These are phyloP conservation scores for Trichogramma pretiosum DNA, from an alignment of 1,140 invertebrate species.

Conservation along the genomic window DNA sequence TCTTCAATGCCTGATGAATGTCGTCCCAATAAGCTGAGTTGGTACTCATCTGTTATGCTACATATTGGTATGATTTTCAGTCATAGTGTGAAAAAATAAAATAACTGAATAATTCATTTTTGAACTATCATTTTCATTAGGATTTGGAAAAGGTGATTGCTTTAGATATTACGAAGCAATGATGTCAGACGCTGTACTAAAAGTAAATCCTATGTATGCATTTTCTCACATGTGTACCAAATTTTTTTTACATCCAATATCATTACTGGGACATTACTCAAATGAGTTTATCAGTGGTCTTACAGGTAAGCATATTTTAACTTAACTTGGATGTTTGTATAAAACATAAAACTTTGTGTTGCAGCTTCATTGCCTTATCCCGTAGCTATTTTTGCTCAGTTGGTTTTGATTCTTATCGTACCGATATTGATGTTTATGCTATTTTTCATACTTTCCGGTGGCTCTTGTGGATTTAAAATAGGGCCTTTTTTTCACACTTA, in stretches of 20 bases:
- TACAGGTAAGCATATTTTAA: slow-evolving; percentile 24
- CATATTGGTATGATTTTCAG: slow-evolving; percentile 3
- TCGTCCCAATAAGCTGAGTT: slow-evolving; percentile 23
- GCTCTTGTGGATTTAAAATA: slow-evolving; percentile 20
- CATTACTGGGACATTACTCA: slow-evolving; percentile 20
- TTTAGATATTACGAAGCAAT: slow-evolving; percentile 26
- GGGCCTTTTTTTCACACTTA: slow-evolving; percentile 22
- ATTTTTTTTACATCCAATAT: slow-evolving; percentile 22
- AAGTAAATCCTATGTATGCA: slow-evolving; percentile 30
- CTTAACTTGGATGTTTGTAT: background rate
- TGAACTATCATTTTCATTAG: background rate
- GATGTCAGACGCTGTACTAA: slow-evolving; percentile 25
- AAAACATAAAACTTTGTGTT: slow-evolving; percentile 3
- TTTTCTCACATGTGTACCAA: slow-evolving; percentile 27
- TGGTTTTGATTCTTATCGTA: slow-evolving; percentile 13
- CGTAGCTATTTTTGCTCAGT: slow-evolving; percentile 2
- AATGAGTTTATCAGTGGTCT: slow-evolving; percentile 23
- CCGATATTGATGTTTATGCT: slow-evolving; percentile 14
- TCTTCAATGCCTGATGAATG: slow-evolving; percentile 25
- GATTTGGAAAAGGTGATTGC: slow-evolving; percentile 22
- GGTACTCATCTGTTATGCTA: slow-evolving; percentile 3
- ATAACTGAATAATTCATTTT: background rate
- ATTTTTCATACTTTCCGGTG: slow-evolving; percentile 18
- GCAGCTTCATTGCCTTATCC: slow-evolving; percentile 6
- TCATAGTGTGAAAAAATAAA: background rate